Evolutionary conservation across 2,888 invertebrate species (phyloP).

Genomic region (Plebejus melissa): DNA sequence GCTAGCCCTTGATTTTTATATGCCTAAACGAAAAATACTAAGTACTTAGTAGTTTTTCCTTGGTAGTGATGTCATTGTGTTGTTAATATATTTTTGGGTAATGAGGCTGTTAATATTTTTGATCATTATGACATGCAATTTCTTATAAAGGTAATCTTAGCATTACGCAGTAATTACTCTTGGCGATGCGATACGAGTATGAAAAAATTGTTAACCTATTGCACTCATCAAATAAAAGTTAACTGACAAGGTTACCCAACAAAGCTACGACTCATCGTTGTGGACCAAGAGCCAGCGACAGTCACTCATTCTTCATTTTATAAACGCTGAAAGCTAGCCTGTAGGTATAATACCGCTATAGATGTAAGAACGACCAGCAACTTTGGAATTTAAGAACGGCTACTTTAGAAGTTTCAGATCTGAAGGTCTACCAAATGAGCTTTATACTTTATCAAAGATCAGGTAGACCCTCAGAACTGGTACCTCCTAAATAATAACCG

Average conservation of each 20-base stretch:
- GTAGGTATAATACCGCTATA: too few relatives aligned
- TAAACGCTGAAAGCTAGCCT: too few relatives aligned
- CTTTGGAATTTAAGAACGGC: too few relatives aligned
- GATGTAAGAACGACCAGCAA: too few relatives aligned
- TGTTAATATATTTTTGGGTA: neutral
- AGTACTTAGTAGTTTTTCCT: neutral
- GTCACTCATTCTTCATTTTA: too few relatives aligned
- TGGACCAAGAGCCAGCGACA: neutral
- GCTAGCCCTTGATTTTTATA: too few relatives aligned
- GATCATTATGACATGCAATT: neutral
- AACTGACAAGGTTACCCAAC: slow-evolving; percentile 3
- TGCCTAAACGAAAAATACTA: too few relatives aligned
- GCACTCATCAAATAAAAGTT: slow-evolving; percentile 4
- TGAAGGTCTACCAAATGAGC: too few relatives aligned
- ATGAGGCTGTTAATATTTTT: neutral
- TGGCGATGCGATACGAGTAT: neutral
- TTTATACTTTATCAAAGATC: too few relatives aligned
- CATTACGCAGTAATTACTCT: neutral
- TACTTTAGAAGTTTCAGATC: neutral
- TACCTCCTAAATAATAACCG: too few relatives aligned
- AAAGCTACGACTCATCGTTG: neutral
- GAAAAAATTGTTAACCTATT: slow-evolving; percentile 1
- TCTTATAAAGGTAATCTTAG: neutral
- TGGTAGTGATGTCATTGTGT: neutral
- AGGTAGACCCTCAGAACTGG: too few relatives aligned